A percentile compares a stretch with the other conserved stretches of the same genome.
Conservation (phyloP, 2,797 vertebrate genomes). For the Bradypodion ventrale region DNA sequence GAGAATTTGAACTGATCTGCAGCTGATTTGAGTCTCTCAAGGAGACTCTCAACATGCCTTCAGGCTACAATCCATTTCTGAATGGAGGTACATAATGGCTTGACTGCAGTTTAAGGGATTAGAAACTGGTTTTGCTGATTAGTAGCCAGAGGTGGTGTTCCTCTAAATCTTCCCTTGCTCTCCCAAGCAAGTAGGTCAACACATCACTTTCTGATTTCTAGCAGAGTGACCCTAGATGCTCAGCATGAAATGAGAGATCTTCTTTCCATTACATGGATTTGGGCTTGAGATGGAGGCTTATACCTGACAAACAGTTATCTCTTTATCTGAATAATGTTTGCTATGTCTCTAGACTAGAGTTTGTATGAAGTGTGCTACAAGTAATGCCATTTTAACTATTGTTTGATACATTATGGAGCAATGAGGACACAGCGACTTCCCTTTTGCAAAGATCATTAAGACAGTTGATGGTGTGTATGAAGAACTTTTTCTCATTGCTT, state of each 20-base stretch:
- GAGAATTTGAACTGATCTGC: not conserved
- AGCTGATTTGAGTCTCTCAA: not conserved
- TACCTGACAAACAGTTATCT: no score
- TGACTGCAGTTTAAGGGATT: not conserved
- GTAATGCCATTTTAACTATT: no score
- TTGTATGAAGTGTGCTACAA: no score
- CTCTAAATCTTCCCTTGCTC: not conserved
- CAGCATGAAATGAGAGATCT: not conserved
- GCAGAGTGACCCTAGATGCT: not conserved
- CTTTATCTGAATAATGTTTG: no score
- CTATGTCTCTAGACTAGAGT: no score
- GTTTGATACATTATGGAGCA: no score
- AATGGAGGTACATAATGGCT: not conserved
- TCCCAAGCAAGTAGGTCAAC: not conserved
- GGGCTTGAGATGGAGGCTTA: no score
- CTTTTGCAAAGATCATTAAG: no score
- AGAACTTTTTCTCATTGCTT: no score
- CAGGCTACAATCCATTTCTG: not conserved
- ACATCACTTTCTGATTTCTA: not conserved
- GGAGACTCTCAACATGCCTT: not conserved
- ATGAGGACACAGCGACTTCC: no score
- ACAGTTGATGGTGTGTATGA: no score
- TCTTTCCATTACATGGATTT: no score
- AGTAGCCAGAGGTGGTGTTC: not conserved
- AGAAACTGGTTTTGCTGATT: not conserved